Conservation (phyloP, 2,888 invertebrate species). For the Argyresthia albistria region DNA sequence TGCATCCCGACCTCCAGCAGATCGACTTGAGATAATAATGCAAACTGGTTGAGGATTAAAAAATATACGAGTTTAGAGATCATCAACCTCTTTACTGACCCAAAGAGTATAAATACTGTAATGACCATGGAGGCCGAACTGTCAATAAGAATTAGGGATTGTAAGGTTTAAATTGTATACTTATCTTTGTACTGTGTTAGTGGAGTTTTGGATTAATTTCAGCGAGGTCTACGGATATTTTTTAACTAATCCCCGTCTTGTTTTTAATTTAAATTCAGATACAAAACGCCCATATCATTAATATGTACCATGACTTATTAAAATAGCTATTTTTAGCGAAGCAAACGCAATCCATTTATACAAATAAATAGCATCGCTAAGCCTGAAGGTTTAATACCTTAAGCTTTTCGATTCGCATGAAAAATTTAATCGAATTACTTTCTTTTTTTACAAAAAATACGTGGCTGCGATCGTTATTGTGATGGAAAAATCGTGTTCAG, state of each 20-base stretch:
- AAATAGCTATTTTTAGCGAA: no score
- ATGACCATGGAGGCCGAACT: conserved; percentile 40
- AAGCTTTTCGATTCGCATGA: background rate
- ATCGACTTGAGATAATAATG: conserved; percentile 58
- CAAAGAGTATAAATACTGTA: conserved; percentile 56
- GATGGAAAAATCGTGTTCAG: conserved; percentile 12
- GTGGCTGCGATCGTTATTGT: conserved; percentile 7
- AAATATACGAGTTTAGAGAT: conserved; percentile 42
- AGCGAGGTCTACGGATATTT: background rate
- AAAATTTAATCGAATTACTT: background rate
- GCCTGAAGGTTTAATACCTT: no score
- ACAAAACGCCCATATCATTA: no score
- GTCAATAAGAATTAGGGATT: conserved; percentile 59
- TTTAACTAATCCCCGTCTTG: no score
- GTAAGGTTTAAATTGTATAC: conserved; percentile 1
- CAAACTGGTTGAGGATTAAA: conserved; percentile 46
- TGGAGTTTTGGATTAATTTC: no score
- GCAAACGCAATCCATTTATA: no score
- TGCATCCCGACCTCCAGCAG: conserved; percentile 50
- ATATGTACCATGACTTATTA: no score
- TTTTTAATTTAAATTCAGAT: no score
- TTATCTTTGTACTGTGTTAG: background rate
- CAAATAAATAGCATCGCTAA: no score
- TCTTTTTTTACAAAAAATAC: background rate
- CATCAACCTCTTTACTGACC: conserved; percentile 55